Evolutionary conservation across 2,888 invertebrate genomes (phyloP), one percentile per base, ranked within the genome.

Genomic region (Apotomis betuletana): DNA sequence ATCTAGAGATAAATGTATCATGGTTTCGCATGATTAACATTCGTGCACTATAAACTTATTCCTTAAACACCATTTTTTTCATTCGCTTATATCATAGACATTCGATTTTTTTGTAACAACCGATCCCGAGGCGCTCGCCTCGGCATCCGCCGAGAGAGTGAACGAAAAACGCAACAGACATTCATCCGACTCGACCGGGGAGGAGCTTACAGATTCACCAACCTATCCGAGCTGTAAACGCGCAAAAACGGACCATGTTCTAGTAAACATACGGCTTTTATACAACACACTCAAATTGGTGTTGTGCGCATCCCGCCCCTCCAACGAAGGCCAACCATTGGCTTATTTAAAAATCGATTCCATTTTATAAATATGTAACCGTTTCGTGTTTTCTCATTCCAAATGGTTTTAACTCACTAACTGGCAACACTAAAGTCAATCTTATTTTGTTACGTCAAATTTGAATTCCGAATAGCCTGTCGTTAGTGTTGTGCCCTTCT

Each of bases 301-400:
- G 90, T 89, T 80, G 83, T 75, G 80, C 79, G 78, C 80, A 80
- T 80, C 87, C 91, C 92, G 92, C 92, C 92, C 88, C 86, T 85
- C 76, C 76, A 81, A 85, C 81, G 83, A 81, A 86, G 89, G 85
- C 78, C 82, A 75, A 79, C 89, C 87, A 93, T 93, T 93, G 92
- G 92, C 87, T 83, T 88, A 86, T 90, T 91, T 91, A 90, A 93
- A 92, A 93, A 93, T 93, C 92, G 92, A 92, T 93, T 92, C 89
- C 91, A 90, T 92, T 92, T 92, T 91, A 92, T 92, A 93, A 92
- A 93, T 92, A 92, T 92, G 91, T 92, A 92, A 92, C 92, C 91
- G 87, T 90, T 92, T 91, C 87, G 86, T 75, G 83, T 87, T 82
- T 78, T 73, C 75, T 75, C 85, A 79, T 74, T 70, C 74, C 75